Percentiles rank a stretch among this genome's conserved stretches.
These are phyloP conservation scores for Oncorhynchus gorbuscha DNA, from an alignment of 2,113 vertebrate genomes.

Conservation along the genomic window DNA sequence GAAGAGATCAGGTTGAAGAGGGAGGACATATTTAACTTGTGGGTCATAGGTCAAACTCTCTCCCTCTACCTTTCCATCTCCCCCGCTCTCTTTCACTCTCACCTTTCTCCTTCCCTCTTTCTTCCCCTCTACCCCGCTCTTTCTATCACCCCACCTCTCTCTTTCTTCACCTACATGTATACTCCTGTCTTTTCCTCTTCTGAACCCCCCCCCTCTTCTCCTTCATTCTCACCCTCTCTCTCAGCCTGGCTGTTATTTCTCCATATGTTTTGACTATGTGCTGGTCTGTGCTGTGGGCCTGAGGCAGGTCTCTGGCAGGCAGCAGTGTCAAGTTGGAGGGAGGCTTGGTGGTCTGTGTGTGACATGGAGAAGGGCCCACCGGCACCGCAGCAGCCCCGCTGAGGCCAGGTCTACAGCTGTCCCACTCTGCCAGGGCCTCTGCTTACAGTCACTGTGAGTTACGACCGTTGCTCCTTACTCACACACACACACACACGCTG, in stretches of 20 bases:
- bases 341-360: background rate
- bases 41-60: slow-evolving; percentile 54
- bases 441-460: slow-evolving; percentile 54
- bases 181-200: background rate
- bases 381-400: background rate
- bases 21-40: slow-evolving; percentile 59
- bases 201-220: background rate
- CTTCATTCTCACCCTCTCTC: background rate
- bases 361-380: slow-evolving; percentile 2
- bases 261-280: background rate
- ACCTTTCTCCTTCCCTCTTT: too few species aligned
- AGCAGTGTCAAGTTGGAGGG: too few species aligned
- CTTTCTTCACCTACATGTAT: slow-evolving; percentile 11
- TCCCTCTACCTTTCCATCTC: slow-evolving; percentile 1
- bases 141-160: slow-evolving; percentile 19
- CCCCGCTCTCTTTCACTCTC: slow-evolving; percentile 4
- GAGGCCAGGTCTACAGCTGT: background rate
- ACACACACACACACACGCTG: slow-evolving; percentile 15
- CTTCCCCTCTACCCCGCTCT: slow-evolving; percentile 1
- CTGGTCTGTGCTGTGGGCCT: background rate
- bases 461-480: slow-evolving; percentile 19
- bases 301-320: background rate
- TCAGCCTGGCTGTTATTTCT: background rate
- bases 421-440: slow-evolving; percentile 35
- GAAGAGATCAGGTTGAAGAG: background rate